A percentile compares a stretch with the other conserved stretches of the same genome.
Conservation (phyloP, 2,113 vertebrate species). For the Casuarius casuarius region DNA sequence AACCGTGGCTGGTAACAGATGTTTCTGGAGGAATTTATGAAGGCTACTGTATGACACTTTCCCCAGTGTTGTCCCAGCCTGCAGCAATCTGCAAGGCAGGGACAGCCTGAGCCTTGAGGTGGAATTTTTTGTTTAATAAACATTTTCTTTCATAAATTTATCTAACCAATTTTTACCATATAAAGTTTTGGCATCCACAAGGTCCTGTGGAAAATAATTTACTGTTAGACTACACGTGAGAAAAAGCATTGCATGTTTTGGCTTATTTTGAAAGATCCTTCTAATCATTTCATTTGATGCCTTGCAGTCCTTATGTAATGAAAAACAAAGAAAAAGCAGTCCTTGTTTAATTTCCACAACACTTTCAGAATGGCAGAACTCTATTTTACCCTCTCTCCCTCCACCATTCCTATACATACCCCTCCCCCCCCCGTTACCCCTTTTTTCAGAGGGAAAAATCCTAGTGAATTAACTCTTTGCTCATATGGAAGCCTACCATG, state of each 20-base stretch:
- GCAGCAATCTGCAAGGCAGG: background rate
- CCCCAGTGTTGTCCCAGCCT: background rate
- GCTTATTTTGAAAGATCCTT: background rate
- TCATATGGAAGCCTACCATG: background rate
- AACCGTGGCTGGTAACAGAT: background rate
- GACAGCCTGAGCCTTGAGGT: background rate
- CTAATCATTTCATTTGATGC: background rate
- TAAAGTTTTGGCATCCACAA: background rate
- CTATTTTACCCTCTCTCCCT: background rate
- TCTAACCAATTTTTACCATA: background rate
- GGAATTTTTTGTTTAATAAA: background rate
- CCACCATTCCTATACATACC: too few relatives aligned
- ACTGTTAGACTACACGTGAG: fast-evolving
- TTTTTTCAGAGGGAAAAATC: background rate
- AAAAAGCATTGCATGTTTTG: background rate
- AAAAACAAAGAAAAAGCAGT: background rate
- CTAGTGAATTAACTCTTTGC: background rate
- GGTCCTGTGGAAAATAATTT: background rate
- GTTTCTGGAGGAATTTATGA: background rate
- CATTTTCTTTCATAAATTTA: background rate
- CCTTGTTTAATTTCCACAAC: background rate
- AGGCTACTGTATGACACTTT: background rate
- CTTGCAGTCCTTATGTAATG: background rate
- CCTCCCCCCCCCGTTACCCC: background rate
- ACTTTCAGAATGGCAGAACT: background rate